These are phyloP conservation scores for Scaptomyza reducta DNA, from an alignment of 2,888 invertebrate genomes.

Conservation along the genomic window DNA sequence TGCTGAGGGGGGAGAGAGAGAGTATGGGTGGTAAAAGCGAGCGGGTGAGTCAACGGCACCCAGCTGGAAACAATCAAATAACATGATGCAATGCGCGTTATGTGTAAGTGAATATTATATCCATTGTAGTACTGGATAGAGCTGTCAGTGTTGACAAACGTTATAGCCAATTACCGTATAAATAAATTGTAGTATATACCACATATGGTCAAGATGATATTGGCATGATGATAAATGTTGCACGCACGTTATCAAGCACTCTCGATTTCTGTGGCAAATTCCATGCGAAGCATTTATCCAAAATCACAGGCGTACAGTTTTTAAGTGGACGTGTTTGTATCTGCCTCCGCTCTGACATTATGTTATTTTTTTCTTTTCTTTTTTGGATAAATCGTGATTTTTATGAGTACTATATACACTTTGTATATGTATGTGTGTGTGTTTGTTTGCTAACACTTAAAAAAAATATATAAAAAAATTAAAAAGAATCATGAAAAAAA, in stretches of 20 bases:
- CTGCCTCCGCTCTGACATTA: conserved; percentile 31
- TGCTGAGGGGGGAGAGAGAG: conserved; percentile 4
- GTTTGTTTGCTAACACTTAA: conserved; percentile 40
- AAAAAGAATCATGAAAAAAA: too few relatives aligned
- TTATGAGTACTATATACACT: conserved; percentile 5
- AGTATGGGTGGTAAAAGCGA: background rate
- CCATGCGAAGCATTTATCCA: conserved; percentile 69
- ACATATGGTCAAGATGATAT: background rate
- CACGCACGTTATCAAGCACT: conserved; percentile 24
- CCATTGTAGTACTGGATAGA: background rate
- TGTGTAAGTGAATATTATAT: background rate
- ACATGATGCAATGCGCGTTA: conserved; percentile 19
- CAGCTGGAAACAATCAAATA: conserved; percentile 21
- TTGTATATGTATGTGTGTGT: conserved; percentile 7
- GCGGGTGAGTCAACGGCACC: conserved; percentile 25
- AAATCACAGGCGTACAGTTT: conserved; percentile 71
- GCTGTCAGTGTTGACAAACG: background rate
- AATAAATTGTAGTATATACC: background rate
- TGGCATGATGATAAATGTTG: background rate
- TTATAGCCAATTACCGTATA: background rate
- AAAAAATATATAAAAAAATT: conserved; percentile 29
- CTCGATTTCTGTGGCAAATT: conserved; percentile 51
- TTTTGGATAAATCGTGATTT: conserved; percentile 67
- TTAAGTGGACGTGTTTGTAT: conserved; percentile 53
- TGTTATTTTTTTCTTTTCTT: conserved; percentile 4